phyloP scores from a whole-genome alignment of 1,140 invertebrate species.

The Drosophila funebris region DNA sequence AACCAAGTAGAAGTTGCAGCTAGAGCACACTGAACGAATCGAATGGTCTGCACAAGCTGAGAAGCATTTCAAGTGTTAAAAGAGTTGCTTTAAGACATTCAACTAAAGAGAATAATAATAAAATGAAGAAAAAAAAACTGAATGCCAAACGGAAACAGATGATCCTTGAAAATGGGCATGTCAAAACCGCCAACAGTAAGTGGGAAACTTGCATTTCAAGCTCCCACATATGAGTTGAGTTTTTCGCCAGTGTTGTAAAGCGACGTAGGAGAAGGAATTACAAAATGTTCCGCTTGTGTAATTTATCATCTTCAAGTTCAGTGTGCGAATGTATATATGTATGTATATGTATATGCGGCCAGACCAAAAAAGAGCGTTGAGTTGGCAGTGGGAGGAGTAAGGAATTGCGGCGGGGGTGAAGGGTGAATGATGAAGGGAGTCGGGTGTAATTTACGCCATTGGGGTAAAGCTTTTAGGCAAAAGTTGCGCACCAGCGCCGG shows the following conservation, averaged over 20 bases:
- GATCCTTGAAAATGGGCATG: constrained; percentile 17
- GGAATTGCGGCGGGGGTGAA: neutral
- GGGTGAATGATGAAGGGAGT: neutral
- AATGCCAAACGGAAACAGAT: constrained; percentile 15
- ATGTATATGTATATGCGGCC: no score
- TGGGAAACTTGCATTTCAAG: constrained; percentile 45
- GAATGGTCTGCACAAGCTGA: no score
- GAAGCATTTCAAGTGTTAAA: neutral
- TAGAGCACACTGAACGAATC: no score
- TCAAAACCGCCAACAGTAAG: constrained; percentile 41
- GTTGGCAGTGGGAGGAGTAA: neutral
- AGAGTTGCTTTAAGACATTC: no score
- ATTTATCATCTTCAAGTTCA: constrained; percentile 71
- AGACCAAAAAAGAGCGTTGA: neutral
- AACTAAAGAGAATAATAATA: no score
- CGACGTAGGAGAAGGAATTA: neutral
- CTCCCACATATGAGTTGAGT: constrained; percentile 2
- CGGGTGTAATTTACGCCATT: neutral
- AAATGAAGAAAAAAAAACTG: neutral
- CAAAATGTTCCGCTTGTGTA: constrained; percentile 62
- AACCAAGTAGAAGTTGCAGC: no score
- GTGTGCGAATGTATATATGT: constrained; percentile 26
- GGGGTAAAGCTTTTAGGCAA: constrained; percentile 58
- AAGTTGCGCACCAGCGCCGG: constrained; percentile 30
- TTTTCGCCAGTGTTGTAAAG: neutral